Percentiles rank a stretch among this genome's conserved stretches.
These are phyloP conservation scores for Pandion haliaetus DNA, from an alignment of 2,113 vertebrate species.

Conservation along the genomic window DNA sequence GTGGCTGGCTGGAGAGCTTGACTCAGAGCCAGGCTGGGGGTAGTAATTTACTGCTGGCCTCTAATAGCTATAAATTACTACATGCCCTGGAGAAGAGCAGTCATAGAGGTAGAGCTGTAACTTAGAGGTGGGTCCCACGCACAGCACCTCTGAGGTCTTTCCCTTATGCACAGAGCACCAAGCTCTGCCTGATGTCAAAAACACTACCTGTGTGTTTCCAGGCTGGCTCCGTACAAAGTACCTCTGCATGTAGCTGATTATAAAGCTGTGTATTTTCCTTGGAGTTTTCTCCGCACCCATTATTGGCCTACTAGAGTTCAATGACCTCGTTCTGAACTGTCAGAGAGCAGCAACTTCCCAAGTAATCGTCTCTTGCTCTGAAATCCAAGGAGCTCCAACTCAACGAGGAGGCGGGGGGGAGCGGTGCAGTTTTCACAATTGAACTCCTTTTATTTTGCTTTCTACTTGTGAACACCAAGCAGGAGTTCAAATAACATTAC, in stretches of 20 bases:
- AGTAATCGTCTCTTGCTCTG: background rate
- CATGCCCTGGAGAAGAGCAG: background rate
- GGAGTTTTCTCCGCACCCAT: background rate
- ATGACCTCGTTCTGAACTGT: background rate
- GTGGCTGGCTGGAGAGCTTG: background rate
- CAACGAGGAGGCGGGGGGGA: rapidly evolving
- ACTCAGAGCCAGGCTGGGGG: background rate
- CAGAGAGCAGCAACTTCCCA: background rate
- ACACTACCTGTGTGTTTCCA: background rate
- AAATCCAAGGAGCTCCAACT: background rate
- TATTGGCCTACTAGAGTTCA: background rate
- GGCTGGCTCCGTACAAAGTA: background rate
- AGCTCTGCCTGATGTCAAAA: background rate
- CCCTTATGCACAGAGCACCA: rapidly evolving
- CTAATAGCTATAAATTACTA: background rate
- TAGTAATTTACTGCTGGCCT: conserved; percentile 1
- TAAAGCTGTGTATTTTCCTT: background rate
- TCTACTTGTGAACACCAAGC: conserved; percentile 28
- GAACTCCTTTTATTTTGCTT: conserved; percentile 43
- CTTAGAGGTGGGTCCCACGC: background rate
- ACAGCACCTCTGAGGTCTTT: background rate
- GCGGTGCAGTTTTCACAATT: background rate
- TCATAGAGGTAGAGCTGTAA: background rate
- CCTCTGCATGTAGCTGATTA: background rate
- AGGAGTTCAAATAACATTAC: conserved; percentile 46